These are phyloP conservation scores for Loxodonta africana DNA, from an alignment of 2,113 vertebrate species.

Conservation along the genomic window DNA sequence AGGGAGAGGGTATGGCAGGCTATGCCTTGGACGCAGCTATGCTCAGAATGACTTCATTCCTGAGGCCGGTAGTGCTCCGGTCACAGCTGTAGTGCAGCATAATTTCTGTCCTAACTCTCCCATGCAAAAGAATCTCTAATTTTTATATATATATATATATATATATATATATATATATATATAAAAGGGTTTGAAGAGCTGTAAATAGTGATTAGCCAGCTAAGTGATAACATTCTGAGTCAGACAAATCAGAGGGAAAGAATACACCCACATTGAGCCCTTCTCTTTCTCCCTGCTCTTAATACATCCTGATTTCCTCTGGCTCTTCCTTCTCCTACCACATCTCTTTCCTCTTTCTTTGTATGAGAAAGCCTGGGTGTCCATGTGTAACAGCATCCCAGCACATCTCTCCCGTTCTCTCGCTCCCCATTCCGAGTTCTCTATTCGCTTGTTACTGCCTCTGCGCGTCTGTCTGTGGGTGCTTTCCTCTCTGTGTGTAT, in stretches of 20 bases:
- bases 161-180: neutral
- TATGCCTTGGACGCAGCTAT: neutral
- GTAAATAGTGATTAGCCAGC: neutral
- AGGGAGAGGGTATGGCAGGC: neutral
- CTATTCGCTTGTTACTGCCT: neutral
- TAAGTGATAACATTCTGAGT: neutral
- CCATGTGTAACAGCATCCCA: neutral
- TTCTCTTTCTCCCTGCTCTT: neutral
- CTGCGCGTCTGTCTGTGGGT: no score
- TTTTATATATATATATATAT: neutral
- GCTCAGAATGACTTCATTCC: neutral
- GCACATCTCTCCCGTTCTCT: accelerated
- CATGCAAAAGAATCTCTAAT: neutral
- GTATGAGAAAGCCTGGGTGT: neutral
- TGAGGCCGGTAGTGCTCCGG: accelerated
- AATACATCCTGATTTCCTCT: neutral
- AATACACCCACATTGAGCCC: neutral
- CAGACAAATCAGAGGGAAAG: neutral
- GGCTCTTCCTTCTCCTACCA: neutral
- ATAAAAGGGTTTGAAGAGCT: neutral
- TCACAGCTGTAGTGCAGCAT: neutral
- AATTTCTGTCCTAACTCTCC: neutral
- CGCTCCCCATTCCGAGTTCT: neutral
- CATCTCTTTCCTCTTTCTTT: neutral
- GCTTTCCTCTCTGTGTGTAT: neutral